Evolutionary conservation across 1,140 invertebrate genomes (phyloP).

Genomic region (Ridgeia piscesae): DNA sequence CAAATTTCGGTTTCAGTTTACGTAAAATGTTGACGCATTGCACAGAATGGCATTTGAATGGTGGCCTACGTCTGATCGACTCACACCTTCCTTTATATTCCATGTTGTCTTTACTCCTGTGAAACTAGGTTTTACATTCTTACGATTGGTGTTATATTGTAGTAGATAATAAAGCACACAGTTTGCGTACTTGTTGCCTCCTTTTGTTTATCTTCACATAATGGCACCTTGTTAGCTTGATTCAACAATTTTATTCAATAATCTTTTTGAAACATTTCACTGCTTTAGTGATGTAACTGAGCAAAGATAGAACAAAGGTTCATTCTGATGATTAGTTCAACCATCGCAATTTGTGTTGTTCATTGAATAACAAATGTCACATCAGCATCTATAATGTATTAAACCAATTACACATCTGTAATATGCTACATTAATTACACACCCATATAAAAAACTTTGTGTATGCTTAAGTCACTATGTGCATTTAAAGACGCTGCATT

Average conservation of each 20-base stretch:
- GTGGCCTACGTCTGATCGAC: neutral
- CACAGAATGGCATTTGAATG: neutral
- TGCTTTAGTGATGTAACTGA: too few species aligned
- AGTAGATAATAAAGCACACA: conserved; percentile 6
- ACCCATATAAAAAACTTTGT: neutral
- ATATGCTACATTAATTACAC: neutral
- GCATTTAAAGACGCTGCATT: too few species aligned
- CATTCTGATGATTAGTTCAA: too few species aligned
- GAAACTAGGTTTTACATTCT: conserved; percentile 1
- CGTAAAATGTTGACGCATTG: neutral
- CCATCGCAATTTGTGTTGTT: too few species aligned
- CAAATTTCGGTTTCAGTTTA: neutral
- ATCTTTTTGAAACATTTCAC: too few species aligned
- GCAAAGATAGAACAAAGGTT: too few species aligned
- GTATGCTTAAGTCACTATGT: neutral
- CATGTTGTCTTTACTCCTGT: conserved; percentile 3
- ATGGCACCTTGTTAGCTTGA: too few species aligned
- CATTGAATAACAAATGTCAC: too few species aligned
- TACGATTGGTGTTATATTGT: conserved; percentile 6
- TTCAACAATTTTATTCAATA: too few species aligned
- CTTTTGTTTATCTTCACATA: neutral
- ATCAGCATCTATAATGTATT: neutral
- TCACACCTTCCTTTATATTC: neutral
- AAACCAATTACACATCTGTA: neutral
- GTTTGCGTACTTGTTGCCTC: neutral